Evolutionary conservation across 2,888 invertebrate genomes (phyloP).

Genomic region (Choristoneura rosaceana): DNA sequence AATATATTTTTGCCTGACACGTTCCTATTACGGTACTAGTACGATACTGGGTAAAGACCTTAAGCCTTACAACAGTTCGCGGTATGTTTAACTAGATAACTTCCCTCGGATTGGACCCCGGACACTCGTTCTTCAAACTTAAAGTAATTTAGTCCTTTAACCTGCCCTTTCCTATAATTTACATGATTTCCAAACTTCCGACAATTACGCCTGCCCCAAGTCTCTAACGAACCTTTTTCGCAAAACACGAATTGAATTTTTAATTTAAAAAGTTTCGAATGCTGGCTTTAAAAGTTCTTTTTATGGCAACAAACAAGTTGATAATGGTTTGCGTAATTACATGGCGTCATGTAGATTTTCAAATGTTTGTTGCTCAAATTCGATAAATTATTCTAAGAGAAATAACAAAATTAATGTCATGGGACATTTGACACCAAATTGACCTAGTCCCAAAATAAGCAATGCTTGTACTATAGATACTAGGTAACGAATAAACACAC

Average conservation of each 20-base stretch:
- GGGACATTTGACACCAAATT: too few relatives aligned
- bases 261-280: slow-evolving; percentile 15
- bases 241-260: slow-evolving; percentile 11
- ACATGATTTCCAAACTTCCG: slow-evolving; percentile 15
- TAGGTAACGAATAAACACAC: too few relatives aligned
- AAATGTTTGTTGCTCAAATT: too few relatives aligned
- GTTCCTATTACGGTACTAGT: too few relatives aligned
- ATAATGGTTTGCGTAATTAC: background rate
- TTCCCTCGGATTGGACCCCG: slow-evolving; percentile 23
- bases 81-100: background rate
- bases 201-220: slow-evolving; percentile 1
- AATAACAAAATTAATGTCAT: too few relatives aligned
- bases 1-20: too few relatives aligned
- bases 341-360: too few relatives aligned
- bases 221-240: slow-evolving; percentile 12
- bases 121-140: slow-evolving; percentile 22
- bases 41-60: too few relatives aligned
- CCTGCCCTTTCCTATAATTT: slow-evolving; percentile 19
- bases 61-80: background rate
- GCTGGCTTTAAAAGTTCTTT: slow-evolving; percentile 1
- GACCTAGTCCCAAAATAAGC: too few relatives aligned
- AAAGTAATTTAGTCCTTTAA: slow-evolving; percentile 11
- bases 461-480: too few relatives aligned
- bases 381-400: too few relatives aligned
- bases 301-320: background rate